A percentile compares a stretch with the other conserved stretches of the same genome.
phyloP scores from a whole-genome alignment of 2,797 vertebrate genomes.

The Poeciliopsis turneri region DNA sequence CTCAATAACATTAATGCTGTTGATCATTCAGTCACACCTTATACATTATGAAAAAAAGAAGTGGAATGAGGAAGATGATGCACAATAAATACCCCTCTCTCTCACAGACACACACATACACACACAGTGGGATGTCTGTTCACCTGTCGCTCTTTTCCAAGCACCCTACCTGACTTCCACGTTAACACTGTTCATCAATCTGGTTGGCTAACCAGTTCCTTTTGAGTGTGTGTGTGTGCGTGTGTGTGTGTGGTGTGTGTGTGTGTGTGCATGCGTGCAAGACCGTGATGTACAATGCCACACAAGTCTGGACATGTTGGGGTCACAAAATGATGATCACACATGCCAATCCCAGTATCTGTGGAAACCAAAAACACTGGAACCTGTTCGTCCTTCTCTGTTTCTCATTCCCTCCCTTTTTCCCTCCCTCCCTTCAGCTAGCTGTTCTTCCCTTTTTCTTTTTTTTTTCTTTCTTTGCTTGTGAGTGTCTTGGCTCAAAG shows the following conservation, averaged over 20 bases:
- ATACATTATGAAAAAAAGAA: slow-evolving; percentile 4
- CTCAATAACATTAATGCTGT: background rate
- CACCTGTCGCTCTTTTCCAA: slow-evolving; percentile 63
- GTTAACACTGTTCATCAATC: slow-evolving; percentile 30
- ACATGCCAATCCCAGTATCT: slow-evolving; percentile 94
- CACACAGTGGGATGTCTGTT: slow-evolving; percentile 58
- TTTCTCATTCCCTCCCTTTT: slow-evolving; percentile 47
- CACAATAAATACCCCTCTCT: slow-evolving; percentile 30
- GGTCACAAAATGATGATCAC: slow-evolving; percentile 83
- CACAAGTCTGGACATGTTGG: slow-evolving; percentile 93
- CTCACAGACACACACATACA: slow-evolving; percentile 18
- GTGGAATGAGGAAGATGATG: slow-evolving; percentile 28
- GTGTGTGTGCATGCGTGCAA: slow-evolving; percentile 53
- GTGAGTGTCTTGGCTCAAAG: slow-evolving; percentile 75
- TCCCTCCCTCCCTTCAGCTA: slow-evolving; percentile 28
- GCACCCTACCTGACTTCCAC: slow-evolving; percentile 50
- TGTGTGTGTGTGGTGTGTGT: slow-evolving; percentile 7
- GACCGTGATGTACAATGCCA: slow-evolving; percentile 82
- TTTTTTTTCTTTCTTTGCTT: slow-evolving; percentile 44
- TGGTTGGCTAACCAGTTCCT: slow-evolving; percentile 56
- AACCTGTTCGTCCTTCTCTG: slow-evolving; percentile 88
- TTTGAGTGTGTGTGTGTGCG: slow-evolving; percentile 5
- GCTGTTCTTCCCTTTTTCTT: slow-evolving; percentile 11
- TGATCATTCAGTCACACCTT: slow-evolving; percentile 8
- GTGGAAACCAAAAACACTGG: slow-evolving; percentile 99